Percentiles rank a stretch among this genome's conserved stretches.
These are phyloP conservation scores for Rhinoderma darwinii DNA, from an alignment of 2,113 vertebrate species.

Conservation along the genomic window DNA sequence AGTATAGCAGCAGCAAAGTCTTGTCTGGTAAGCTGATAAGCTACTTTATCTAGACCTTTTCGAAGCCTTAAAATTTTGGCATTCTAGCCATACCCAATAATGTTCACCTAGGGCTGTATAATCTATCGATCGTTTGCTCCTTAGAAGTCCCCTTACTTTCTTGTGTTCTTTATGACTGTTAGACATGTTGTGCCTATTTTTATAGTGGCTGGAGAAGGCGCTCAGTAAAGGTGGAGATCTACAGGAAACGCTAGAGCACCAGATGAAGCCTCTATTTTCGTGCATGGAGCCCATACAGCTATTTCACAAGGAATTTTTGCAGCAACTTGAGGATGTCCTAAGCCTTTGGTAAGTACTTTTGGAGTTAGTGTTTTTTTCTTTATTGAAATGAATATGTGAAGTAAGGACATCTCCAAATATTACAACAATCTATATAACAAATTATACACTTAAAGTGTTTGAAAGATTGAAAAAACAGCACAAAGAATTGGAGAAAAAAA, in stretches of 20 bases:
- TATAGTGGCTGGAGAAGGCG: conserved; percentile 92
- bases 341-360: conserved; percentile 80
- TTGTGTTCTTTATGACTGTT: not conserved
- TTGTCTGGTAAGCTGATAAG: no score
- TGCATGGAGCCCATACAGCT: conserved; percentile 94
- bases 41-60: no score
- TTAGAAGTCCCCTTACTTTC: not conserved
- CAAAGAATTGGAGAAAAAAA: no score
- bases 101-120: no score
- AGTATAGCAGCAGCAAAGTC: no score
- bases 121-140: not conserved
- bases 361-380: not conserved
- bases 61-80: no score
- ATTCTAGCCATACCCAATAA: not conserved
- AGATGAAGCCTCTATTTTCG: conserved; percentile 91
- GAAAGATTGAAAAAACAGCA: no score
- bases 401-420: no score
- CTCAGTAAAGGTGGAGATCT: conserved; percentile 83
- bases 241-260: conserved; percentile 81
- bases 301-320: conserved; percentile 91
- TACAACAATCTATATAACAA: no score
- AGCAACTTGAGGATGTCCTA: conserved; percentile 89
- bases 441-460: no score
- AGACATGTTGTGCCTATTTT: not conserved
- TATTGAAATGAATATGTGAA: not conserved